Evolutionary conservation across 1,140 invertebrate species (phyloP).

Genomic region (Micrasema minimum): DNA sequence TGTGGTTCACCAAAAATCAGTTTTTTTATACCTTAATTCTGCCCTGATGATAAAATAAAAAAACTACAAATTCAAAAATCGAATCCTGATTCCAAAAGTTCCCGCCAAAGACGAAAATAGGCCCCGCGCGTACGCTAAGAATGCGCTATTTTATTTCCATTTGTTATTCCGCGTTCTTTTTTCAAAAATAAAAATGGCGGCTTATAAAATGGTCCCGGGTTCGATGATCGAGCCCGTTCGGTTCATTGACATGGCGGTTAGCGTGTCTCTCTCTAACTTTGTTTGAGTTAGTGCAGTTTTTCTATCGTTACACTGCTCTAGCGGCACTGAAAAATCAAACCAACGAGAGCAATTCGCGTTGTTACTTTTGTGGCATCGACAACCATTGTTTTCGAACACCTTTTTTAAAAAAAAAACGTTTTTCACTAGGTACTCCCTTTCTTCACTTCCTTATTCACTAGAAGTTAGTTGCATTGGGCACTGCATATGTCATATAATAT

Average conservation of each 20-base stretch:
- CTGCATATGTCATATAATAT: no score
- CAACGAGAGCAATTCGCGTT: slow-evolving; percentile 30
- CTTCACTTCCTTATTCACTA: no score
- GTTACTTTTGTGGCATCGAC: slow-evolving; percentile 10
- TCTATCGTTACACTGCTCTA: slow-evolving; percentile 24
- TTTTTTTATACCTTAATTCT: background rate
- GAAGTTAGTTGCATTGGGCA: no score
- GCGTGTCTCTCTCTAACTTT: slow-evolving; percentile 22
- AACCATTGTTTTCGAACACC: slow-evolving; percentile 16
- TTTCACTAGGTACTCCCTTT: no score
- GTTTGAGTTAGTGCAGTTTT: slow-evolving; percentile 5
- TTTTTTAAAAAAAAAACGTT: no score
- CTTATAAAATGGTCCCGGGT: slow-evolving; percentile 39
- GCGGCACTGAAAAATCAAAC: slow-evolving; percentile 22
- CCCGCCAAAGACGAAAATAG: slow-evolving; percentile 30
- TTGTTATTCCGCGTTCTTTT: slow-evolving; percentile 32
- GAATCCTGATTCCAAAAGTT: slow-evolving; percentile 2
- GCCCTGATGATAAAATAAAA: background rate
- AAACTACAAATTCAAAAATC: slow-evolving; percentile 20
- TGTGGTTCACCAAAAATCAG: no score
- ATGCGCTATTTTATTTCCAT: slow-evolving; percentile 23
- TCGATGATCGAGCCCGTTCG: slow-evolving; percentile 20
- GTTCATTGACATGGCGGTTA: slow-evolving; percentile 27
- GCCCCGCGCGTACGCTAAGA: slow-evolving; percentile 8
- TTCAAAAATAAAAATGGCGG: slow-evolving; percentile 38